Evolutionary conservation across 2,888 invertebrate species (phyloP).

Genomic region (Agrotis clavis): DNA sequence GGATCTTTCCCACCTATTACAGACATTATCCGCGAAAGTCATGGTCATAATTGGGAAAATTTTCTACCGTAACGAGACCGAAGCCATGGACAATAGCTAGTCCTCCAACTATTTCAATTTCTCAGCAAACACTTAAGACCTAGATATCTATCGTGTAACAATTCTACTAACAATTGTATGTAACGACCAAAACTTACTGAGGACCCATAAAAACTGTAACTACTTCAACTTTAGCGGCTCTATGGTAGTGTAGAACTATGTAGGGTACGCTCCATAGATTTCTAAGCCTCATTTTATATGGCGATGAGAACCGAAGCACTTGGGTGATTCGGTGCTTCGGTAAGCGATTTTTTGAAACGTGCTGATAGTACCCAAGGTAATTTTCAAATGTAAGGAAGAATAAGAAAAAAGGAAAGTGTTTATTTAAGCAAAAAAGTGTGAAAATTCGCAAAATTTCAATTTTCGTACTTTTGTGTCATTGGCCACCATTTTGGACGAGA

Average conservation of each 20-base stretch:
- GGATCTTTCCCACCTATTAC: too few relatives aligned
- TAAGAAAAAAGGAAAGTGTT: background rate
- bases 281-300: conserved; percentile 10
- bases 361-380: background rate
- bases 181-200: conserved; percentile 35
- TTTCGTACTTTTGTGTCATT: too few relatives aligned
- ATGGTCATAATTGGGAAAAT: too few relatives aligned
- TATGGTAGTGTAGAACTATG: conserved; percentile 15
- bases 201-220: conserved; percentile 48
- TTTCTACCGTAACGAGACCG: too few relatives aligned
- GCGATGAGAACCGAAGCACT: background rate
- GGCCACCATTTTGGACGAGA: too few relatives aligned
- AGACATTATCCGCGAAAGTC: too few relatives aligned
- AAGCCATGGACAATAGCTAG: background rate
- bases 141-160: conserved; percentile 1
- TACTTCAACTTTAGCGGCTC: conserved; percentile 44
- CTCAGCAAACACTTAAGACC: background rate
- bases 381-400: background rate
- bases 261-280: conserved; percentile 45
- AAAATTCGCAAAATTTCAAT: background rate
- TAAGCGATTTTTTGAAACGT: conserved; percentile 1
- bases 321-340: background rate
- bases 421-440: background rate
- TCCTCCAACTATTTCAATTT: background rate
- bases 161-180: conserved; percentile 36